Conservation (phyloP, 2,888 invertebrate genomes). For the Thymelicus lineola region DNA sequence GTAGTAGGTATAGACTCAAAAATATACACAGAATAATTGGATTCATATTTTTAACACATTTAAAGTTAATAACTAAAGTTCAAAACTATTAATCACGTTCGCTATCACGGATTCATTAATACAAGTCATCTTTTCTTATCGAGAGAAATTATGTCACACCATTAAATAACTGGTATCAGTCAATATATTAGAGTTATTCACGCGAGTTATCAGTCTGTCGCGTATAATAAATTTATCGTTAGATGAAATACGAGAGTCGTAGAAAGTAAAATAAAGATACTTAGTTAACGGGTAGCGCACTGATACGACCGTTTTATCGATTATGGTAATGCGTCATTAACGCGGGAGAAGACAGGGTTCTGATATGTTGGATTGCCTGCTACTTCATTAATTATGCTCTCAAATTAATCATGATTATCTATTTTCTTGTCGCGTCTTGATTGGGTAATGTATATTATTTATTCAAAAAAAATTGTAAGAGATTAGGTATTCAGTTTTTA, state of each 20-base stretch:
- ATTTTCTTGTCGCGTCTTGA: not conserved
- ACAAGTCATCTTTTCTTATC: slow-evolving; percentile 15
- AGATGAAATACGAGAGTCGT: slow-evolving; percentile 4
- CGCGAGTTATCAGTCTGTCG: slow-evolving; percentile 18
- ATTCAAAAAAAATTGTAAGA: too few species aligned
- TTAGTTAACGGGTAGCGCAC: slow-evolving; percentile 4
- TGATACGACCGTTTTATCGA: not conserved
- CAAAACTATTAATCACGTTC: not conserved
- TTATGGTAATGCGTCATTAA: slow-evolving; percentile 1
- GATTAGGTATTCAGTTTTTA: too few species aligned
- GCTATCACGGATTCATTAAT: not conserved
- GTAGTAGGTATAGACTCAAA: too few species aligned
- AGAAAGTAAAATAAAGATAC: slow-evolving; percentile 2
- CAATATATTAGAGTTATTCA: slow-evolving; percentile 29
- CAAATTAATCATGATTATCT: not conserved
- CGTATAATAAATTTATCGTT: slow-evolving; percentile 3
- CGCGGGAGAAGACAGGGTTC: not conserved
- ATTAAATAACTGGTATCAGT: slow-evolving; percentile 20
- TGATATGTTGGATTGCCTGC: not conserved
- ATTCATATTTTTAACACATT: too few species aligned
- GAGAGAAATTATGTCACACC: slow-evolving; percentile 27
- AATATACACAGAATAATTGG: too few species aligned
- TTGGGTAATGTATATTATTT: too few species aligned
- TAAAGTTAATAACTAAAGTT: too few species aligned
- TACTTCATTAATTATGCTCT: not conserved